Percentiles rank a stretch among this genome's conserved stretches.
These are phyloP conservation scores for Rhagoletis zephyria DNA, from an alignment of 1,140 invertebrate genomes.

Conservation along the genomic window DNA sequence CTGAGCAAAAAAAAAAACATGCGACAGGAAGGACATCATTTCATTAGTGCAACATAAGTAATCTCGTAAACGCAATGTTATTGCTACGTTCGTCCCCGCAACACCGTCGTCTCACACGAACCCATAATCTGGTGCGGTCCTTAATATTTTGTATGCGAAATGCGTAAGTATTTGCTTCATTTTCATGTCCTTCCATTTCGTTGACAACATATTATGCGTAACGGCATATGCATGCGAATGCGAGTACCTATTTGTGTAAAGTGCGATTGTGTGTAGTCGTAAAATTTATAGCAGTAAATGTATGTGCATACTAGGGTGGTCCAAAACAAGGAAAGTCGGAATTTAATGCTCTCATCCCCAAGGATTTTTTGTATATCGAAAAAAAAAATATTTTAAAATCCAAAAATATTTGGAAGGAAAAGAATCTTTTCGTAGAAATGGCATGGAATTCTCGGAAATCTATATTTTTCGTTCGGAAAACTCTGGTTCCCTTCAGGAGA, in stretches of 20 bases:
- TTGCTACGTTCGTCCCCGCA: neutral
- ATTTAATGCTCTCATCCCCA: too few relatives aligned
- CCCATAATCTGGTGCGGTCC: neutral
- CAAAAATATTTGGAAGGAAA: too few relatives aligned
- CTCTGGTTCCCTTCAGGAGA: too few relatives aligned
- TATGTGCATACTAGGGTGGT: neutral
- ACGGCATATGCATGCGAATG: constrained; percentile 16
- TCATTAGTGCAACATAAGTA: constrained; percentile 51
- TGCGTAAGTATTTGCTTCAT: constrained; percentile 15
- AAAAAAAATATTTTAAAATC: too few relatives aligned
- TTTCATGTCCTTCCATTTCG: constrained; percentile 50
- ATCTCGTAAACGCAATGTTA: constrained; percentile 46
- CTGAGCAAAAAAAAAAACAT: too few relatives aligned
- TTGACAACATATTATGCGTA: constrained; percentile 41
- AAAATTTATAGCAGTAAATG: neutral
- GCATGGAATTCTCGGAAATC: too few relatives aligned
- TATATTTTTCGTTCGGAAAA: too few relatives aligned
- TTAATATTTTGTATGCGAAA: constrained; percentile 26
- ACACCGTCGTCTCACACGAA: too few relatives aligned
- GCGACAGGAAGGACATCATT: constrained; percentile 23
- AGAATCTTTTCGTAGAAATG: too few relatives aligned
- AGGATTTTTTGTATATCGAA: too few relatives aligned
- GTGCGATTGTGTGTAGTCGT: neutral
- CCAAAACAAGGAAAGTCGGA: too few relatives aligned
- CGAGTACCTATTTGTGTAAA: neutral